Conservation (phyloP, 2,797 vertebrate species). For the Liasis olivaceus region DNA sequence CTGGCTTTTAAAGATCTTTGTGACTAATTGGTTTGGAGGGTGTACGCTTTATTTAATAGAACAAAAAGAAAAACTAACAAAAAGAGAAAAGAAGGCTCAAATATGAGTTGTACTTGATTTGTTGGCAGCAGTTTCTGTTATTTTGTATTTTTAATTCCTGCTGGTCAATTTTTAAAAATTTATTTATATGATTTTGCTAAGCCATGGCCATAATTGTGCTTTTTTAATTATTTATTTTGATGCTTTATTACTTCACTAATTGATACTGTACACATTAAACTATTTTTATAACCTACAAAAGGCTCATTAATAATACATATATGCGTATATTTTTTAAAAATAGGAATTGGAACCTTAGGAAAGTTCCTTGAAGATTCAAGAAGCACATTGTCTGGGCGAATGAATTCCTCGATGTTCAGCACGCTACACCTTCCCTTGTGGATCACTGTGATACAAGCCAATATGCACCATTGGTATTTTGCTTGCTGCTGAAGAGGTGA, state of each 20-base stretch:
- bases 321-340: neutral
- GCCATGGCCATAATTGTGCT: neutral
- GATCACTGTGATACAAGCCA: conserved; percentile 73
- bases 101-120: neutral
- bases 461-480: conserved; percentile 63
- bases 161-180: neutral
- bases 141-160: neutral
- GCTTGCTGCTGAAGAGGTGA: conserved; percentile 61
- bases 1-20: neutral
- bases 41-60: neutral
- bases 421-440: conserved; percentile 65
- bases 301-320: neutral
- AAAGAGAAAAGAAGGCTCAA: neutral
- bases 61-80: neutral
- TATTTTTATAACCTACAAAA: neutral
- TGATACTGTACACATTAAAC: neutral
- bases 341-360: conserved; percentile 65
- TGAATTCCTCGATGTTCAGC: conserved; percentile 59
- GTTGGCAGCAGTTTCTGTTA: neutral
- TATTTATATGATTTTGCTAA: neutral
- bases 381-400: conserved; percentile 63
- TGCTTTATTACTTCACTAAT: neutral
- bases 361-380: conserved; percentile 31
- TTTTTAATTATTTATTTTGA: neutral
- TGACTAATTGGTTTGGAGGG: neutral